These are phyloP conservation scores for Nomia melanderi DNA, from an alignment of 1,140 invertebrate species.

Conservation along the genomic window DNA sequence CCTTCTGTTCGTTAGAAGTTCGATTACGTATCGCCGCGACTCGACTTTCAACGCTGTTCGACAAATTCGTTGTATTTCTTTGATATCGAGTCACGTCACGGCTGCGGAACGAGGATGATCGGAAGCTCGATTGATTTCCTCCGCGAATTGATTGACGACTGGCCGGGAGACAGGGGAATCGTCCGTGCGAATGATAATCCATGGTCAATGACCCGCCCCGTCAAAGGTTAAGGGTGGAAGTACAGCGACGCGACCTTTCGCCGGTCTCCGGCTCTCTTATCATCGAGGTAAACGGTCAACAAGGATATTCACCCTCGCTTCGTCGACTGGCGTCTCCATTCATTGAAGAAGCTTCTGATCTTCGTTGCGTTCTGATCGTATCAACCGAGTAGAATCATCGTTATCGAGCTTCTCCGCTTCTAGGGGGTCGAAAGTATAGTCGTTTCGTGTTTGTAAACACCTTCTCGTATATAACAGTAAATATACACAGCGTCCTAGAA, in stretches of 20 bases:
- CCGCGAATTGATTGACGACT: background rate
- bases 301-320: slow-evolving; percentile 15
- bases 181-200: slow-evolving; percentile 6
- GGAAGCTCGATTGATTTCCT: background rate
- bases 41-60: too few species aligned
- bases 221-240: slow-evolving; percentile 47
- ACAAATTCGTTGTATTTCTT: too few species aligned
- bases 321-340: too few species aligned
- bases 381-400: background rate
- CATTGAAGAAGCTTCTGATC: background rate
- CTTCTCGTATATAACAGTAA: too few species aligned
- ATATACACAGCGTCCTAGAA: background rate
- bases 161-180: background rate
- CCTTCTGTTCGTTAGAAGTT: too few species aligned
- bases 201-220: slow-evolving; percentile 2
- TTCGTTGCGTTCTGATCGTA: background rate
- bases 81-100: too few species aligned
- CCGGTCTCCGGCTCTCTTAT: slow-evolving; percentile 34
- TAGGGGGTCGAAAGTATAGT: too few species aligned
- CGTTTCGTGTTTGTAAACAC: too few species aligned
- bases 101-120: too few species aligned
- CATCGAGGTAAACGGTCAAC: slow-evolving; percentile 26
- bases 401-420: background rate
- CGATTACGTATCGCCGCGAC: too few species aligned
- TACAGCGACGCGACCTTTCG: slow-evolving; percentile 28